Evolutionary conservation across 2,797 vertebrate species (phyloP).

Genomic region (Chrysocyon brachyurus): DNA sequence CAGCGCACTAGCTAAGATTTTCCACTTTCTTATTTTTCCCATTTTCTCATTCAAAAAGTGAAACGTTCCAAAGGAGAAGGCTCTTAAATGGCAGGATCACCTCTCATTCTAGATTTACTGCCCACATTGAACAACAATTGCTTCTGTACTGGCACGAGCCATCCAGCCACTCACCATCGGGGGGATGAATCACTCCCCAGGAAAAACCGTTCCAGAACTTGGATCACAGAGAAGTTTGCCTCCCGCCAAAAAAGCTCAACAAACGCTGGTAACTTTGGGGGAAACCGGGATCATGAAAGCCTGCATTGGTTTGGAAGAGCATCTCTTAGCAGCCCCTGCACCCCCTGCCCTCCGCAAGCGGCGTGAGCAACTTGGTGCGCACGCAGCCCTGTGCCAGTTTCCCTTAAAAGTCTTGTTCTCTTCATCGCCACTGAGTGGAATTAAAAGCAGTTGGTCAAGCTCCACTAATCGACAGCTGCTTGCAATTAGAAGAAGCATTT

Average conservation of each 20-base stretch:
- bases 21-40: slow-evolving; percentile 81
- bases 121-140: slow-evolving; percentile 79
- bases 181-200: slow-evolving; percentile 69
- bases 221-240: slow-evolving; percentile 83
- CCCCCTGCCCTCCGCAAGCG: slow-evolving; percentile 83
- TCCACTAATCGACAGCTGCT: slow-evolving; percentile 88
- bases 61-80: slow-evolving; percentile 74
- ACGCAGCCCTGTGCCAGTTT: slow-evolving; percentile 78
- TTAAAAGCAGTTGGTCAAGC: slow-evolving; percentile 88
- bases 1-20: slow-evolving; percentile 85
- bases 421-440: slow-evolving; percentile 84
- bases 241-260: slow-evolving; percentile 80
- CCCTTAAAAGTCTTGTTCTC: slow-evolving; percentile 83
- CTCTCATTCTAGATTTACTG: slow-evolving; percentile 79
- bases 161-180: slow-evolving; percentile 64
- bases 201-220: slow-evolving; percentile 82
- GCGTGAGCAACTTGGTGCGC: slow-evolving; percentile 75
- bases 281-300: slow-evolving; percentile 74
- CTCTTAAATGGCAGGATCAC: slow-evolving; percentile 60
- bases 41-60: slow-evolving; percentile 85
- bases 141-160: slow-evolving; percentile 82
- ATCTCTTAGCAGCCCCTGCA: slow-evolving; percentile 78
- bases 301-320: slow-evolving; percentile 81
- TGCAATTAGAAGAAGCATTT: slow-evolving; percentile 88
- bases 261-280: slow-evolving; percentile 81